Base-by-base conservation (phyloP, 64 coral and sea anemone species). In the Acropora tenuis region DNA sequence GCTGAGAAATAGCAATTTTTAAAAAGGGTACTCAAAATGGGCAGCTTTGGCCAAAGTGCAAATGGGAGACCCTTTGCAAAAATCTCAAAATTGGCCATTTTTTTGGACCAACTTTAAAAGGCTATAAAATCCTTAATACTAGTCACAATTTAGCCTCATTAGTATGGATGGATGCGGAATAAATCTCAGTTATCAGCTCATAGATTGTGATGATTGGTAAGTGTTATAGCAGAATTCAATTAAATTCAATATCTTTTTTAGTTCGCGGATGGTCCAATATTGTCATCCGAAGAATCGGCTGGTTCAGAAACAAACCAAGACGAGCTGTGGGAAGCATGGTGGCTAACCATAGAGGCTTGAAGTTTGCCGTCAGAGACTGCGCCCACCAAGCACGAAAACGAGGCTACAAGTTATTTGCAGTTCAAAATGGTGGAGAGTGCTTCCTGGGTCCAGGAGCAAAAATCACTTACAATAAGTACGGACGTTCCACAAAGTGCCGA, bases 381-480 rank as follows among this genome's bases (percentile, higher is more conserved):
- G 82, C 84, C 8, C 63, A 46, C 17, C 52, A 87, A 47, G 91
- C 91, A 4, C 82, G 74, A 69, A 86, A 67, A 55, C 76, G 50
- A 46, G 83, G 91, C 1, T 88, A 87, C 91, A 78, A 73, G 59
- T 15, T 87, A 43, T 93, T 93, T 42, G 91, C 91, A 12, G 18
- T 93, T 1, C 91, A 93, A 74, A 77, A 93, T 60, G 75, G 91
- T 43, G 84, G 84, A 16, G 50, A 93, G 60, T 93, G 91, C 11
- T 93, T 78, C 30, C 69, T 86, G 77, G 84, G 91, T 69, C 73
- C 83, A 12, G 78, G 83, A n/a, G 77, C 82, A 3, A 73, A 91
- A 45, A 74, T 83, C 46, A 77, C 73, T 2, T 87, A 93, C 84
- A 78, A 73, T 30, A 80, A 75, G 55, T 93, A 93, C 60, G 91